Evolutionary conservation across 2,113 vertebrate genomes (phyloP).

Genomic region (Pomatorhinus ruficollis): DNA sequence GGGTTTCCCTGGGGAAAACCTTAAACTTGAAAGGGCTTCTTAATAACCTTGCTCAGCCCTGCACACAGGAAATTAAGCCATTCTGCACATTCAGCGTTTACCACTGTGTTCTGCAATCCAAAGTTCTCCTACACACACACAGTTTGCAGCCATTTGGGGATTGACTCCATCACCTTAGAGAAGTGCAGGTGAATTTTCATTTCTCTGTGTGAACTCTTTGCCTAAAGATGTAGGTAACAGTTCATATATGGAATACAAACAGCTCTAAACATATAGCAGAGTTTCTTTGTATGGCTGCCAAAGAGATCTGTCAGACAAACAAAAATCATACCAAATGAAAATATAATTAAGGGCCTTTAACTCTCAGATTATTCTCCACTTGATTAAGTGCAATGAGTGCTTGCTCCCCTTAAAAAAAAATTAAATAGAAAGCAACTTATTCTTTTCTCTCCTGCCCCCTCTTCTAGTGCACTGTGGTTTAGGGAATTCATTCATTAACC

Average conservation of each 20-base stretch:
- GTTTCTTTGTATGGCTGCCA: neutral
- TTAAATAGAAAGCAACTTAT: neutral
- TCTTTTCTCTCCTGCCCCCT: neutral
- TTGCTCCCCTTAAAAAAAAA: neutral
- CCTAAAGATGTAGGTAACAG: neutral
- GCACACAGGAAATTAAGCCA: constrained; percentile 65
- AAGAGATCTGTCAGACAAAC: neutral
- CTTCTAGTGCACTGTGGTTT: neutral
- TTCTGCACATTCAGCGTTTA: constrained; percentile 74
- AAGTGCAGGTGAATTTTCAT: constrained; percentile 46
- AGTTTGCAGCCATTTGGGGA: constrained; percentile 21
- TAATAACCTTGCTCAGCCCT: constrained; percentile 71
- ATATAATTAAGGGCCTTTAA: constrained; percentile 47
- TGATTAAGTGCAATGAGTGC: neutral
- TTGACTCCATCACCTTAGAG: constrained; percentile 50
- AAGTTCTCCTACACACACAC: constrained; percentile 10
- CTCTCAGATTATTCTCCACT: constrained; percentile 1
- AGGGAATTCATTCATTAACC: neutral
- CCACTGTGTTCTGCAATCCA: constrained; percentile 27
- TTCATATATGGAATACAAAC: neutral
- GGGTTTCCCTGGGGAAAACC: constrained; percentile 57
- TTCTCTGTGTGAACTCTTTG: constrained; percentile 3
- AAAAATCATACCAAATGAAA: neutral
- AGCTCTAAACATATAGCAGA: neutral
- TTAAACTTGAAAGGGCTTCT: constrained; percentile 67